Evolutionary conservation across 2,888 invertebrate species (phyloP), one percentile per base, ranked within the genome.

Genomic region (Anthophora plumipes): DNA sequence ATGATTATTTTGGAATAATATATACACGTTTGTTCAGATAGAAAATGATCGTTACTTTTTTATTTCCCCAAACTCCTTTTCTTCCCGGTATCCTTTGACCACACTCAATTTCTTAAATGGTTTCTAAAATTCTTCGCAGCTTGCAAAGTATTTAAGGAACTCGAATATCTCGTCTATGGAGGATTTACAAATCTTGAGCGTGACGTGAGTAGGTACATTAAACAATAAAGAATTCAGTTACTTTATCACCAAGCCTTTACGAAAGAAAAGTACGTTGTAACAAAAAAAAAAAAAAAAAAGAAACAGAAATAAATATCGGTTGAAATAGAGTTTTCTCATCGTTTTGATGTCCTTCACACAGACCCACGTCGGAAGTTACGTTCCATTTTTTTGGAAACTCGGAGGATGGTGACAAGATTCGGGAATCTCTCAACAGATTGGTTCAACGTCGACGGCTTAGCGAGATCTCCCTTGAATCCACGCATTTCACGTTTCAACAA

Each of bases 401-500:
- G 76, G 94, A 93, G 61, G 95, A 95, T 61, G 94, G 94, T n/a
- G 94, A 94, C 84, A 94, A 94, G 87, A 93, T 95, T 77, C 94
- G 94, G 74, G 94, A 94, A 74, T 94, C 95, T 70, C 94, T 96
- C 46, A 95, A 94, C 82, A 94, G 94, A 83, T 94, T 96, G 93
- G 95, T 95, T 59, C 95, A 95, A 86, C 94, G 95, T 50, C 95
- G 95, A 54, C 94, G 95, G 39, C 94, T 96, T 70, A 95, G 95
- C 52, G 95, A 95, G 88, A 94, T 95, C 76, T 95, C 95, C 50
- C 92, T 96, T 66, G 95, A 95, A 41, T 95, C 96, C 0, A 96
- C 96, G 77, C 95, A 96, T 87, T 95, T 96, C 88, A 95, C 96
- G 73, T 96, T 97, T 83, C 95, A 96, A 78, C 96, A 96, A 93